Evolutionary conservation across 2,888 invertebrate species (phyloP), one percentile per base, ranked within the genome.

Genomic region (Eupithecia exiguata): DNA sequence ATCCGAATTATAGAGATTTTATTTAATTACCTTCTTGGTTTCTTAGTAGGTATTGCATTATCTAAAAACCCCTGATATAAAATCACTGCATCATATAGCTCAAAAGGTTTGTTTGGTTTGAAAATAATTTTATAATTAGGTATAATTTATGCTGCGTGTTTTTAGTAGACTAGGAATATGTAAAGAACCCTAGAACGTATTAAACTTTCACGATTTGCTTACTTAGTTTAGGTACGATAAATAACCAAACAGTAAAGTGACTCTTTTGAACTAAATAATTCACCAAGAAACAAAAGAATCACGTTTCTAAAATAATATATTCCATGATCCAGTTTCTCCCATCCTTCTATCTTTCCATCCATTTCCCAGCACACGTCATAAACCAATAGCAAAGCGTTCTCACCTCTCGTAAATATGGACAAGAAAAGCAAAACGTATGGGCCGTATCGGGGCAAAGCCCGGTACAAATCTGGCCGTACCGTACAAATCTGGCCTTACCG

Each of bases 391-490:
- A 77, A 58, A 71, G 88, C 89, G 78, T 74, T 77, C 83, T 85
- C 87, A 91, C 88, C 85, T 84, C 84, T 88, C 89, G 92, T 93
- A 93, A 92, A 93, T 91, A 92, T 84, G 84, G 84, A 87, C 89
- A 92, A 92, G 92, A 91, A 92, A 92, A 92, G 92, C 92, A 90
- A 92, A 93, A 93, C 89, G 92, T 92, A 92, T 91, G 92, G 87
- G 89, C 86, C 87, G 88, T 90, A 91, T 91, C 91, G 91, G 85
- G 80, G 89, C 86, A 94, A 94, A 93, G 92, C 94, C 92, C 81
- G 82, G 91, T 89, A 93, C 94, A 94, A 93, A 93, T 93, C 92
- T 93, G 91, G 89, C 83, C 92, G 35, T 58, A 58, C 58, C 58
- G 90, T 89, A 93, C 93, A 93, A 93, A 93, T 93, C 92, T 92